Evolutionary conservation across 2,113 vertebrate genomes (phyloP).

Genomic region (Proterorhinus semilunaris): DNA sequence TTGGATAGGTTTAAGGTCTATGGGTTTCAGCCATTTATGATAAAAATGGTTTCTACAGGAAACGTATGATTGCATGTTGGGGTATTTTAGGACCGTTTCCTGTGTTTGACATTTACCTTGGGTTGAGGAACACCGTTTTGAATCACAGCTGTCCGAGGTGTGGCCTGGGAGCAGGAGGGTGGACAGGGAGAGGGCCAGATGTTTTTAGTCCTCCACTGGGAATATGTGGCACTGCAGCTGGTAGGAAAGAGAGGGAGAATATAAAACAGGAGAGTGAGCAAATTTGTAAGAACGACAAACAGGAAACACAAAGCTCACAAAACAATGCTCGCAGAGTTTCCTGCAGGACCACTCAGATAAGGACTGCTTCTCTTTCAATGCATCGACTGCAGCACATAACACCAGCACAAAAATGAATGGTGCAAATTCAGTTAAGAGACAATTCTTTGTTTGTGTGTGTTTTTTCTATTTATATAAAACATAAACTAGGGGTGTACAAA

Average conservation of each 20-base stretch:
- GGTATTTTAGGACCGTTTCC: constrained; percentile 65
- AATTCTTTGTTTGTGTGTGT: too few relatives aligned
- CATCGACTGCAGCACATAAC: neutral
- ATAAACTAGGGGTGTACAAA: too few relatives aligned
- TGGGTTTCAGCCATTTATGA: neutral
- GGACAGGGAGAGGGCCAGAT: constrained; percentile 52
- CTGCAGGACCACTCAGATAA: constrained; percentile 74
- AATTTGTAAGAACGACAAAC: constrained; percentile 69
- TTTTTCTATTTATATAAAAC: too few relatives aligned
- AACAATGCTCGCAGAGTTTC: constrained; percentile 70
- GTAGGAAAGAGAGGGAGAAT: constrained; percentile 62
- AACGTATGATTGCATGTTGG: constrained; percentile 40
- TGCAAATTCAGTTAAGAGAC: too few relatives aligned
- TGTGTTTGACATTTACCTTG: constrained; percentile 74
- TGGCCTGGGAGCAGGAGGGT: constrained; percentile 38
- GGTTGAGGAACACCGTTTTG: constrained; percentile 67
- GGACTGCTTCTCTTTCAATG: constrained; percentile 31
- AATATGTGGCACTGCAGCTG: constrained; percentile 70
- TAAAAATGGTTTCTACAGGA: constrained; percentile 45
- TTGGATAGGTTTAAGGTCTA: constrained; percentile 27
- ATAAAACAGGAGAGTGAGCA: constrained; percentile 62
- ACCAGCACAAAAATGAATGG: too few relatives aligned
- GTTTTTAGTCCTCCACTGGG: constrained; percentile 58
- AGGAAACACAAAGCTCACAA: constrained; percentile 70
- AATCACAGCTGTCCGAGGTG: constrained; percentile 63